phyloP scores from a whole-genome alignment of 53 echinoderm and acorn worm species.

The Patiria pectinifera region DNA sequence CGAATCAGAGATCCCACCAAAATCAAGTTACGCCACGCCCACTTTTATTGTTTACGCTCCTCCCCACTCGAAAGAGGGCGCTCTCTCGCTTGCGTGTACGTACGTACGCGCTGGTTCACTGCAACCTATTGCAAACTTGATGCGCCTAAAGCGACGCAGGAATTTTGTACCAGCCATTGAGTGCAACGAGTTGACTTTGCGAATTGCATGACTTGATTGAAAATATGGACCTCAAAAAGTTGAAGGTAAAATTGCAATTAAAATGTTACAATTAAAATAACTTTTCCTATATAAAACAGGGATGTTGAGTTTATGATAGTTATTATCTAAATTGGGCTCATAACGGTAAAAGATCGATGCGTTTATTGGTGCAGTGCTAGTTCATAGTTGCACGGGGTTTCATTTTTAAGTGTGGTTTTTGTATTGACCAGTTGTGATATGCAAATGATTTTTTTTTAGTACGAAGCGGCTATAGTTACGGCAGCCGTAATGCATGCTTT shows the following conservation, averaged over 20 bases:
- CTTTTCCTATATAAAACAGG: neutral
- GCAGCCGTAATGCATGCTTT: too few species aligned
- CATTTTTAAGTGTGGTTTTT: neutral
- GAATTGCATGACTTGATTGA: neutral
- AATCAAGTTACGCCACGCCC: too few species aligned
- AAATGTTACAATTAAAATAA: neutral
- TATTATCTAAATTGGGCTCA: neutral
- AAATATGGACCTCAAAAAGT: conserved; percentile 47
- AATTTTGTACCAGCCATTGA: neutral
- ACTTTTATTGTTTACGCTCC: too few species aligned
- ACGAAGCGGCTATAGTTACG: neutral
- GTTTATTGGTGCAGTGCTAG: neutral
- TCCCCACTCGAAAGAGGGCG: too few species aligned
- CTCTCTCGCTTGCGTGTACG: conserved; percentile 39
- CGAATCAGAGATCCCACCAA: too few species aligned
- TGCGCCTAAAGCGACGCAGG: too few species aligned
- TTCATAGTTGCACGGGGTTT: neutral
- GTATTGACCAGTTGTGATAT: conserved; percentile 31
- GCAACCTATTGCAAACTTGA: neutral
- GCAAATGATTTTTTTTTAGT: neutral
- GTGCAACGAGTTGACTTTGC: neutral
- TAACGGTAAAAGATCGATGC: neutral
- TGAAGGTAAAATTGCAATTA: conserved; percentile 44
- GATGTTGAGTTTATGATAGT: neutral
- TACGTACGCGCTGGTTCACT: conserved; percentile 14